These are phyloP conservation scores for Rhagoletis zephyria DNA, from an alignment of 1,140 invertebrate species.

Conservation along the genomic window DNA sequence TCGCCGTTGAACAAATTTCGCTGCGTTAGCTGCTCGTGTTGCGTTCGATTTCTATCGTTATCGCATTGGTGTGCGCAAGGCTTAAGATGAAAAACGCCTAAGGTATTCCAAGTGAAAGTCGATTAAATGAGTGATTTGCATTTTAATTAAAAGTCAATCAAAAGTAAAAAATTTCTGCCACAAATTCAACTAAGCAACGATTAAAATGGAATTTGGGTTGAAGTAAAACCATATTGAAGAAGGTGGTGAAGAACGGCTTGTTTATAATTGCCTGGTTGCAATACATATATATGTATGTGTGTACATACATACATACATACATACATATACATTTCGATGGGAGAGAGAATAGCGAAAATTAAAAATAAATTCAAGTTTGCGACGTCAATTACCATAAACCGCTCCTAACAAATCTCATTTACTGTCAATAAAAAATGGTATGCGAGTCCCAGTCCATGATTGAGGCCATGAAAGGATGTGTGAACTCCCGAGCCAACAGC, in stretches of 20 bases:
- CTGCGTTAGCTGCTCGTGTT: too few species aligned
- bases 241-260: not conserved
- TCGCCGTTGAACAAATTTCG: too few species aligned
- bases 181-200: not conserved
- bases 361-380: constrained; percentile 55
- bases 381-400: constrained; percentile 58
- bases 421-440: constrained; percentile 56
- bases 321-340: not conserved
- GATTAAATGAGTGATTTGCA: constrained; percentile 56
- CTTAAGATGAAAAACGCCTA: not conserved
- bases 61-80: too few species aligned
- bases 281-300: constrained; percentile 11
- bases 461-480: constrained; percentile 13
- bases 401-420: constrained; percentile 58
- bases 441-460: not conserved
- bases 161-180: constrained; percentile 50
- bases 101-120: constrained; percentile 1
- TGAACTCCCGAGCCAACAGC: constrained; percentile 8
- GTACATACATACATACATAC: not conserved
- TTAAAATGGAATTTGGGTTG: not conserved
- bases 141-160: constrained; percentile 59
- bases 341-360: constrained; percentile 40
- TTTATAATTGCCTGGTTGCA: too few species aligned
- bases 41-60: too few species aligned
- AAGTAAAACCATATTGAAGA: not conserved